A percentile compares a stretch with the other conserved stretches of the same genome.
These are phyloP conservation scores for Galeruca laticollis DNA, from an alignment of 2,888 invertebrate species.

Conservation along the genomic window DNA sequence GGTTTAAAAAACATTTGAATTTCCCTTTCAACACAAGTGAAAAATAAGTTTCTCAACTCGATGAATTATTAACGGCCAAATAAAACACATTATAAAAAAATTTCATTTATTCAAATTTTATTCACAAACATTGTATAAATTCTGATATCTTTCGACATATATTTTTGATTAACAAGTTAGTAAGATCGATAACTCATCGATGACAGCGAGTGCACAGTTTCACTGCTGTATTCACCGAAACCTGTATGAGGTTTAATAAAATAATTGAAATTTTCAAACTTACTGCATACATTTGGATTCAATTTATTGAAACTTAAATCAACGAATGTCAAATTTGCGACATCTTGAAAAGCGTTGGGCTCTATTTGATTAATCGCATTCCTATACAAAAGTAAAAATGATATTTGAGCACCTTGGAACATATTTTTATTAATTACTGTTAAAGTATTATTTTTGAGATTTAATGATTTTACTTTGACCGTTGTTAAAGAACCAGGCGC, in stretches of 20 bases:
- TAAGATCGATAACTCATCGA: background rate
- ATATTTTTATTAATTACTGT: background rate
- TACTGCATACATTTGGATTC: background rate
- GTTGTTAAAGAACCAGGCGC: background rate
- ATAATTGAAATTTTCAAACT: background rate
- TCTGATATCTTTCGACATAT: no score
- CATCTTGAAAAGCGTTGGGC: background rate
- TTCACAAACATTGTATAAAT: no score
- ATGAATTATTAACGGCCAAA: no score
- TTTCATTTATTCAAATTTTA: no score
- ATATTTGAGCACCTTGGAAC: background rate
- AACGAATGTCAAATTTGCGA: background rate
- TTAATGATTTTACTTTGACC: background rate
- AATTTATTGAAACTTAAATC: conserved; percentile 3
- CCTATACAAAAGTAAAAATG: background rate
- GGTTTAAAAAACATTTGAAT: no score
- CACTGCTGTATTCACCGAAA: background rate
- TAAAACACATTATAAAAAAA: no score
- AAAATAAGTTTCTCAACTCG: no score
- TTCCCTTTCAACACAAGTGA: no score
- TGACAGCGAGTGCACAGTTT: background rate
- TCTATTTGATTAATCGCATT: background rate
- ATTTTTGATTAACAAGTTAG: no score
- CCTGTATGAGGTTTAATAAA: background rate
- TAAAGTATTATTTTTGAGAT: background rate